Conservation (phyloP, 2,113 vertebrate genomes). For the Microcebus ravelobensis region DNA sequence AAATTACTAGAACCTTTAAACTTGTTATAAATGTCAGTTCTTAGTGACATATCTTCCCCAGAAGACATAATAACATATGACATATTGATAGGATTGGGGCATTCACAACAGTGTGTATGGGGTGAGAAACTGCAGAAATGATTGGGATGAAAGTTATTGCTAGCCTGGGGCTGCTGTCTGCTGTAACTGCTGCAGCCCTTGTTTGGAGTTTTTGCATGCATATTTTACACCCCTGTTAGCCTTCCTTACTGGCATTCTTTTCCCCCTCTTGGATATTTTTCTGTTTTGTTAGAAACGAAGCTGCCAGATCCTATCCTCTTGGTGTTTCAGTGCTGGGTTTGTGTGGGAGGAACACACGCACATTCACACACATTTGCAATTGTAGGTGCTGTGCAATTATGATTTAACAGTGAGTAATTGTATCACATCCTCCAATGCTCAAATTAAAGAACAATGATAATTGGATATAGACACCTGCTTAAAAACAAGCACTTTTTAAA, state of each 20-base stretch:
- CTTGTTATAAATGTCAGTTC: constrained; percentile 56
- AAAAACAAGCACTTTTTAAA: not conserved
- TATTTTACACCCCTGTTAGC: not conserved
- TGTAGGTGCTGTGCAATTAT: not conserved
- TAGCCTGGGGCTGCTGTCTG: constrained; percentile 31
- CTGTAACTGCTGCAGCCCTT: not conserved
- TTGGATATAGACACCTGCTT: not conserved
- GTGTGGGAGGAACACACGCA: not conserved
- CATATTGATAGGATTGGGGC: constrained; percentile 25
- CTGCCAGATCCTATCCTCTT: not conserved
- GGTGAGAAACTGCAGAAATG: constrained; percentile 39
- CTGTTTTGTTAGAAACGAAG: not conserved
- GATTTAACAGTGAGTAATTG: constrained; percentile 29
- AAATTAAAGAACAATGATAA: constrained; percentile 9
- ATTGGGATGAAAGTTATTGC: constrained; percentile 48
- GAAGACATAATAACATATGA: constrained; percentile 46
- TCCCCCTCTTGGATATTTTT: not conserved
- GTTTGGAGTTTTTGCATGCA: constrained; percentile 20
- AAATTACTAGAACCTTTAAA: constrained; percentile 64
- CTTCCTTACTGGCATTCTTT: constrained; percentile 19
- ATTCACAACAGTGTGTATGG: not conserved
- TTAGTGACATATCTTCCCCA: not conserved
- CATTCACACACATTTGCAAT: not conserved
- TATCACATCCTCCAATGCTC: not conserved
- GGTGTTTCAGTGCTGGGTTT: not conserved